Conservation (phyloP, 2,797 vertebrate genomes). For the Chrosomus eos region DNA sequence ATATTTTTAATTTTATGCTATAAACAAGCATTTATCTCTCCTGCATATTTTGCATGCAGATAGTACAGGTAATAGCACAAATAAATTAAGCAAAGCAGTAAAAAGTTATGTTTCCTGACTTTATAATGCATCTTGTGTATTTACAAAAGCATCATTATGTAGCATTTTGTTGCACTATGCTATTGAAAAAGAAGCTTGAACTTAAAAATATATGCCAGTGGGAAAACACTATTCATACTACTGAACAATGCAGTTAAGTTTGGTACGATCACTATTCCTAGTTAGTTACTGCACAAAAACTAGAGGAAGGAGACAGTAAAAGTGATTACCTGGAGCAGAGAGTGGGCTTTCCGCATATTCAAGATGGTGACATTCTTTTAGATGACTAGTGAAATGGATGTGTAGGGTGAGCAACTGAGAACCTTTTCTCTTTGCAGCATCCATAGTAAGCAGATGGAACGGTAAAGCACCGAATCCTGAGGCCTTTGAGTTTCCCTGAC, state of each 20-base stretch:
- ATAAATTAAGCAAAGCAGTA: too few species aligned
- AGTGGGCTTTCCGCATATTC: constrained; percentile 54
- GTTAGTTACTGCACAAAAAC: constrained; percentile 48
- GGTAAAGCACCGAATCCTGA: constrained; percentile 26
- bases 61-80: too few species aligned
- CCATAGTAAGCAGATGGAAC: constrained; percentile 35
- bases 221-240: not conserved
- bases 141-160: not conserved
- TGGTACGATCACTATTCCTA: constrained; percentile 58
- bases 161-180: not conserved
- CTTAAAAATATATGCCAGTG: not conserved
- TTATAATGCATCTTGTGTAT: too few species aligned
- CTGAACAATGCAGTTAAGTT: not conserved
- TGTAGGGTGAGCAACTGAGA: constrained; percentile 16
- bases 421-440: not conserved
- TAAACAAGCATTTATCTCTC: too few species aligned
- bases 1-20: too few species aligned
- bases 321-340: constrained; percentile 46
- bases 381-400: constrained; percentile 42
- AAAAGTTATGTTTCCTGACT: too few species aligned
- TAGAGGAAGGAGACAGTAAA: constrained; percentile 32
- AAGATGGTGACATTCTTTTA: constrained; percentile 35
- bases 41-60: too few species aligned
- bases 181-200: not conserved
- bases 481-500: constrained; percentile 41